Conservation (phyloP, 2,888 invertebrate species). For the Drosophila nr. perissopoda region DNA sequence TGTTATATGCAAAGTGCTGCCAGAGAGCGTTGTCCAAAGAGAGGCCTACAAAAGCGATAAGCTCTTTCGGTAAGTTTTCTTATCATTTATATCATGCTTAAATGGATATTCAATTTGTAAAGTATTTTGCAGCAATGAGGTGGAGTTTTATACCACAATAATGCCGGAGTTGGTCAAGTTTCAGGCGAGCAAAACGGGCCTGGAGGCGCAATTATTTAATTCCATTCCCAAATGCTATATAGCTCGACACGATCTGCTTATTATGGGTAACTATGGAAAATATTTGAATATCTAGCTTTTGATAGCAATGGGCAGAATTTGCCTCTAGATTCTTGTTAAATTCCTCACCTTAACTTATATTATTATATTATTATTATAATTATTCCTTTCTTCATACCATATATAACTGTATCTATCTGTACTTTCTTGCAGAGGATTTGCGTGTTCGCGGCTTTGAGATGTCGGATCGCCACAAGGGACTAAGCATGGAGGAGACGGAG, state of each 20-base stretch:
- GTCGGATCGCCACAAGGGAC: slow-evolving; percentile 88
- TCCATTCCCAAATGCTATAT: slow-evolving; percentile 88
- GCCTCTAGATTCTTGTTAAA: background rate
- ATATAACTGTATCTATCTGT: background rate
- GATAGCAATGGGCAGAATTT: background rate
- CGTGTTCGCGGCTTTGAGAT: slow-evolving; percentile 87
- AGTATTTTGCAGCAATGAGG: slow-evolving; percentile 87
- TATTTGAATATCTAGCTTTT: too few relatives aligned
- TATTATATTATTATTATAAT: too few relatives aligned
- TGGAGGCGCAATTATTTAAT: slow-evolving; percentile 84
- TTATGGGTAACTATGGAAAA: slow-evolving; percentile 83
- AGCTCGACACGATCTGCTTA: slow-evolving; percentile 87
- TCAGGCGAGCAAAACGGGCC: slow-evolving; percentile 84
- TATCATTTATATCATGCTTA: background rate
- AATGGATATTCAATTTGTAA: background rate
- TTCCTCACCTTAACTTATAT: background rate
- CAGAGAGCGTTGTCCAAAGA: slow-evolving; percentile 88
- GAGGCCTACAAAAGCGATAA: slow-evolving; percentile 90
- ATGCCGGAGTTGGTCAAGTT: slow-evolving; percentile 88
- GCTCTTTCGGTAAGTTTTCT: slow-evolving; percentile 86
- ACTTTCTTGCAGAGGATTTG: slow-evolving; percentile 86
- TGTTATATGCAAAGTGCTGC: slow-evolving; percentile 90
- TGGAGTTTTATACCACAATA: slow-evolving; percentile 90
- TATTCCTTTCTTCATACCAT: background rate
- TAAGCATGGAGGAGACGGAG: slow-evolving; percentile 87